Conservation (phyloP, 2,797 vertebrate species). For the Enteromius paludinosus region DNA sequence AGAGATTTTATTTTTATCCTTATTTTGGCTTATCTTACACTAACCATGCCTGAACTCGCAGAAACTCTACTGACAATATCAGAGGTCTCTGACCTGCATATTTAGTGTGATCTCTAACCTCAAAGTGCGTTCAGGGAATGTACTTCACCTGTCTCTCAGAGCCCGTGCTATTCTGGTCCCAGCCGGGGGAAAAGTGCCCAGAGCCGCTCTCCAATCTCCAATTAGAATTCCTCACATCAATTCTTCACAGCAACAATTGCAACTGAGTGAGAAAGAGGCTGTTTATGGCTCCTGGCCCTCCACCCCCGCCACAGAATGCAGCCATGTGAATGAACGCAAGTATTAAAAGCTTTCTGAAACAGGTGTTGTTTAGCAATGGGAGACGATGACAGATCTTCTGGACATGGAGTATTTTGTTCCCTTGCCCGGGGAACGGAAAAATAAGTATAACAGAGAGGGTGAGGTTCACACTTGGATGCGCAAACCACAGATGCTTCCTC, state of each 20-base stretch:
- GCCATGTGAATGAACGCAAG: slow-evolving; percentile 28
- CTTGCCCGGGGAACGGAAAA: slow-evolving; percentile 24
- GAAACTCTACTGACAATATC: not conserved
- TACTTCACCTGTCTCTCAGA: slow-evolving; percentile 65
- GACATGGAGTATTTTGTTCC: slow-evolving; percentile 14
- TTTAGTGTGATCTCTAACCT: slow-evolving; percentile 48
- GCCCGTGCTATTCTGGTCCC: slow-evolving; percentile 72
- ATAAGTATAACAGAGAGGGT: slow-evolving; percentile 23
- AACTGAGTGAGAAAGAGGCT: slow-evolving; percentile 15
- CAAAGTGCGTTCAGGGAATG: slow-evolving; percentile 40
- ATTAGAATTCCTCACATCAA: slow-evolving; percentile 74
- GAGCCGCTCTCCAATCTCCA: slow-evolving; percentile 74
- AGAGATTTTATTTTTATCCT: slow-evolving; percentile 4
- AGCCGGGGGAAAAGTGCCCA: slow-evolving; percentile 67
- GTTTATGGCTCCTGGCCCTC: slow-evolving; percentile 43
- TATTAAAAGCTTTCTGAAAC: slow-evolving; percentile 50
- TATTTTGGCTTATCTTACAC: not conserved
- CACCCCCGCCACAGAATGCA: slow-evolving; percentile 37
- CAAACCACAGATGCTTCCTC: slow-evolving; percentile 34
- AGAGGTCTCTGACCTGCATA: slow-evolving; percentile 43
- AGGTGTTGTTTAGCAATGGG: slow-evolving; percentile 44
- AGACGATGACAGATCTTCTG: slow-evolving; percentile 45
- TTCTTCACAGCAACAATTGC: slow-evolving; percentile 65
- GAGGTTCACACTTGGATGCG: slow-evolving; percentile 30
- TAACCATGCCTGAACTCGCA: not conserved